Conservation (phyloP, 2,797 vertebrate species). For the Lagorchestes hirsutus region DNA sequence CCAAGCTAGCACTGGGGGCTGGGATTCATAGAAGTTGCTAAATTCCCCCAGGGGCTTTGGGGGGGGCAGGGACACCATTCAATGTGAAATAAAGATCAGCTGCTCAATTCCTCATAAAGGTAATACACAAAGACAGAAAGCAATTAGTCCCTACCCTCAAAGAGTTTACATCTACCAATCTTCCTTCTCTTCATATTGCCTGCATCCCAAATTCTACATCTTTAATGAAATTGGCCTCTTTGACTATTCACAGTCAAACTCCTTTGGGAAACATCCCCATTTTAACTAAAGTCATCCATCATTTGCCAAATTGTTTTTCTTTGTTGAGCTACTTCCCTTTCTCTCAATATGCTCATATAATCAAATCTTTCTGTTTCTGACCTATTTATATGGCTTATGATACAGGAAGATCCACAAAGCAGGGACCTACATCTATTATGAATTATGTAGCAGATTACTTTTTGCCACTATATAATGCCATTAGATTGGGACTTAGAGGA, state of each 20-base stretch:
- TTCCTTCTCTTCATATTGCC: background rate
- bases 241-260: background rate
- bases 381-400: background rate
- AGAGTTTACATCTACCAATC: background rate
- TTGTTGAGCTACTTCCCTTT: background rate
- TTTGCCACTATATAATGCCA: background rate
- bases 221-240: background rate
- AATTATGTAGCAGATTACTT: background rate
- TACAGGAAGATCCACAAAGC: background rate
- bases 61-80: too few relatives aligned
- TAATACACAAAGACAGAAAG: background rate
- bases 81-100: too few relatives aligned
- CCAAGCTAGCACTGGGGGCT: too few relatives aligned
- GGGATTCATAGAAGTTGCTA: too few relatives aligned
- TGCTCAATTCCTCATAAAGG: too few relatives aligned
- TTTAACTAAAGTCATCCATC: background rate
- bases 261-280: background rate
- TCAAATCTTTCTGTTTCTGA: background rate
- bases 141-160: background rate
- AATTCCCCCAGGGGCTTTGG: too few relatives aligned
- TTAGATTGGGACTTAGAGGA: background rate
- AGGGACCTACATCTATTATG: background rate
- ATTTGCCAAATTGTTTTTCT: background rate
- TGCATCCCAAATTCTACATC: background rate
- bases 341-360: background rate